Evolutionary conservation across 2,888 invertebrate genomes (phyloP), one percentile per base, ranked within the genome.

Genomic region (Trachelus stipa): DNA sequence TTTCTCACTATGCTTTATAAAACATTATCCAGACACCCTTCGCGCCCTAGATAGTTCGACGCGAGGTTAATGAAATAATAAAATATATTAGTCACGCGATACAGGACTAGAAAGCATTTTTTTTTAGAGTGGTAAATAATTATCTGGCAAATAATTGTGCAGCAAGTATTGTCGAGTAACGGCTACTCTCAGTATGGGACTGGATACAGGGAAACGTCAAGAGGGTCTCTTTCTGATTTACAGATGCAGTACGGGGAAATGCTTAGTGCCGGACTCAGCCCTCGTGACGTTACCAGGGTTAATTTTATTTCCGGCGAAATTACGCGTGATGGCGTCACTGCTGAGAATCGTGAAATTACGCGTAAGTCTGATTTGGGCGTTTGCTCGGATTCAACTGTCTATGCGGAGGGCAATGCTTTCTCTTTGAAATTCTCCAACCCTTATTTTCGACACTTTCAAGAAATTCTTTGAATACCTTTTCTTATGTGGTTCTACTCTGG

Each of bases 181-280:
- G 23, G 2, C 15, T 56, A 56, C 23, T 56, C 9, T 9, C 56
- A 1, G 15, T 9, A 23, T 6, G 9, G 23, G 56, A 56, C 56
- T 56, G 23, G 56, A 56, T 0, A 23, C 56, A 56, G 6, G 56
- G 23, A 56, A 56, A 23, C 9, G 23, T 56, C 23, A 56, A 23
- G 56, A 23, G 56, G 23, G 12, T 35, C 6, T 56, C 9, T 56
- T 69, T 73, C 79, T 80, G 81, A 82, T 82, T 83, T 82, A 83
- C 79, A 76, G 80, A 80, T 30, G 77, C 76, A 82, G 81, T 81
- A 83, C 80, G 81, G 73, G 77, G 79, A 81, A 81, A 79, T 79
- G 76, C 81, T 79, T 77, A 79, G 75, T 77, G 78, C 80, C 80
- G 80, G 77, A 80, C 77, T 81, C 77, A 76, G 77, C 77, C 79